These are phyloP conservation scores for Xylota segnis DNA, from an alignment of 2,888 invertebrate genomes.

Conservation along the genomic window DNA sequence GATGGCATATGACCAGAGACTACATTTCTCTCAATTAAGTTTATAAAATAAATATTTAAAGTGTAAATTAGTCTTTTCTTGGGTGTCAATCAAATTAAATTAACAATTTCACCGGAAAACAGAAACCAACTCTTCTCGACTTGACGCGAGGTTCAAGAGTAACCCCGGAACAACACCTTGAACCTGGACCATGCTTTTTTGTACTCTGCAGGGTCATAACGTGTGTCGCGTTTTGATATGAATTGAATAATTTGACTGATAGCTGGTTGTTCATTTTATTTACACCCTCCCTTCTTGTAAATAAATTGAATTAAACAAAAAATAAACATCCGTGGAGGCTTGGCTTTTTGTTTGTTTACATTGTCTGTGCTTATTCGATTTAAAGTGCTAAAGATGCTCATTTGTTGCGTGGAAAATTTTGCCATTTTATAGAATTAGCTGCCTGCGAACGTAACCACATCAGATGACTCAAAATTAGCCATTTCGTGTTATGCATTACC, in stretches of 20 bases:
- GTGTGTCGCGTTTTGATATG: neutral
- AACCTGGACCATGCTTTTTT: slow-evolving; percentile 16
- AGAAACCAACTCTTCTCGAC: neutral
- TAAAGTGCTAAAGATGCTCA: neutral
- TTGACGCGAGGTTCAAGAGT: neutral
- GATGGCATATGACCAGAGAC: slow-evolving; percentile 7
- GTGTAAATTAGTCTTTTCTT: slow-evolving; percentile 4
- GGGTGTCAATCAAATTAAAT: slow-evolving; percentile 6
- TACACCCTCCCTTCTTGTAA: neutral
- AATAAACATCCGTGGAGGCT: slow-evolving; percentile 55
- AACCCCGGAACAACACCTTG: slow-evolving; percentile 23
- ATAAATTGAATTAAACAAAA: slow-evolving; percentile 23
- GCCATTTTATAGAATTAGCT: neutral
- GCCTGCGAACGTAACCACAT: neutral
- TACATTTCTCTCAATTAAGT: slow-evolving; percentile 4
- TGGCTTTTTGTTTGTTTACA: slow-evolving; percentile 36
- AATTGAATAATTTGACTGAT: slow-evolving; percentile 29
- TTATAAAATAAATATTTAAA: neutral
- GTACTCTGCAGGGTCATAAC: slow-evolving; percentile 7
- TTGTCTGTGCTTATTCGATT: slow-evolving; percentile 12
- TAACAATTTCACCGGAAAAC: neutral
- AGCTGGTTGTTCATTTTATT: neutral
- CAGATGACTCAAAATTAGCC: neutral
- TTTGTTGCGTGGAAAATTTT: slow-evolving; percentile 3
- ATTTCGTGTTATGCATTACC: neutral